Evolutionary conservation across 2,113 vertebrate genomes (phyloP).

Genomic region (Phrynocephalus versicolor): DNA sequence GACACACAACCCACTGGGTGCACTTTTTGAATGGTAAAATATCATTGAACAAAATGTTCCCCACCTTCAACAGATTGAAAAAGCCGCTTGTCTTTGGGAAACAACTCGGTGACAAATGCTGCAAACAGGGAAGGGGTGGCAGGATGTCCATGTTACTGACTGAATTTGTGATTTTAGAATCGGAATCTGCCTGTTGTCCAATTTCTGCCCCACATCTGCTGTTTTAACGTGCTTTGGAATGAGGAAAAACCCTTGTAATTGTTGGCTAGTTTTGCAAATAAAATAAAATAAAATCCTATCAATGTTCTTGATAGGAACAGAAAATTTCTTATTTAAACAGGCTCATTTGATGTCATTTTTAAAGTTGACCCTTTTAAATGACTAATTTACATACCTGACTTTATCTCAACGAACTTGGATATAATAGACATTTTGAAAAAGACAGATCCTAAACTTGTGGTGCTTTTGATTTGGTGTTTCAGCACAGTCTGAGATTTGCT

Average conservation of each 20-base stretch:
- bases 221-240: neutral
- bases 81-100: neutral
- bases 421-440: neutral
- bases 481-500: neutral
- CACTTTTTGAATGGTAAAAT: neutral
- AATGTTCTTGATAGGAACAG: neutral
- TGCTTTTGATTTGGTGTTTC: neutral
- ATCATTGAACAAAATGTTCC: neutral
- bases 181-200: neutral
- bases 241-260: neutral
- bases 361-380: neutral
- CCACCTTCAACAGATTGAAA: neutral
- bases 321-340: neutral
- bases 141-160: neutral
- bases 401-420: neutral
- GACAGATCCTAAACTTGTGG: neutral
- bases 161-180: neutral
- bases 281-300: neutral
- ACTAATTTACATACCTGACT: neutral
- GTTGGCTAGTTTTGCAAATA: accelerated
- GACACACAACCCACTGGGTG: neutral
- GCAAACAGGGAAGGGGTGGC: neutral
- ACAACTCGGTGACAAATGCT: neutral
- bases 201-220: neutral
- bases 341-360: neutral